phyloP scores from a whole-genome alignment of 2,797 vertebrate genomes.

The Luscinia luscinia region DNA sequence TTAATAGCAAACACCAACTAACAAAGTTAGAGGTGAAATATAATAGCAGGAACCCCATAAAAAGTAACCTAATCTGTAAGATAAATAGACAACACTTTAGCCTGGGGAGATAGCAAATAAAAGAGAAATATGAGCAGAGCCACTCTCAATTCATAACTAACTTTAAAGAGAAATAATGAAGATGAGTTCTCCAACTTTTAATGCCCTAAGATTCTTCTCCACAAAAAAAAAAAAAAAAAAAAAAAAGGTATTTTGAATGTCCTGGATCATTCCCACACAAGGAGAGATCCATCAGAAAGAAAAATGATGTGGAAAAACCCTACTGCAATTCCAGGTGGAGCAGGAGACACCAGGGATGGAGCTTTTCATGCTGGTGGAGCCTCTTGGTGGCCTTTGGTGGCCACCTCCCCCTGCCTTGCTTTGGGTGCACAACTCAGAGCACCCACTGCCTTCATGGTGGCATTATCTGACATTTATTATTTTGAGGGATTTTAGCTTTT shows the following conservation, averaged over 20 bases:
- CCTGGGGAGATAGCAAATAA: constrained; percentile 71
- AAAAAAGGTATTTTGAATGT: neutral
- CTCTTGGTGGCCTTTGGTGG: rapidly evolving
- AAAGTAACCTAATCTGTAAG: constrained; percentile 72
- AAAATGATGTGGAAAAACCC: neutral
- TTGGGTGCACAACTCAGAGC: rapidly evolving
- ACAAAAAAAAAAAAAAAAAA: neutral
- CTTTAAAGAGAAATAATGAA: constrained; percentile 78
- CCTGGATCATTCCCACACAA: neutral
- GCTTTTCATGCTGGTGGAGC: neutral
- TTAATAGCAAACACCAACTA: constrained; percentile 75
- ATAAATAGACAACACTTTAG: constrained; percentile 71
- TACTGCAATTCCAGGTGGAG: neutral
- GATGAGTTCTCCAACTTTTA: constrained; percentile 67
- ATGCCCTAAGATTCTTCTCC: constrained; percentile 46
- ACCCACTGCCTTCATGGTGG: neutral
- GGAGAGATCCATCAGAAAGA: neutral
- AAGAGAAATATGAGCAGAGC: constrained; percentile 71
- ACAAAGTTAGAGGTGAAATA: constrained; percentile 75
- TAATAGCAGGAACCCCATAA: constrained; percentile 68
- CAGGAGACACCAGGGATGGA: neutral
- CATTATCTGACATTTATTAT: neutral
- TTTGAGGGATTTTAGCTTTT: neutral
- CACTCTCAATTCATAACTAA: constrained; percentile 71
- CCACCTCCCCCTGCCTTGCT: neutral